phyloP scores from a whole-genome alignment of 2,113 vertebrate species.

The Muntiacus reevesi region DNA sequence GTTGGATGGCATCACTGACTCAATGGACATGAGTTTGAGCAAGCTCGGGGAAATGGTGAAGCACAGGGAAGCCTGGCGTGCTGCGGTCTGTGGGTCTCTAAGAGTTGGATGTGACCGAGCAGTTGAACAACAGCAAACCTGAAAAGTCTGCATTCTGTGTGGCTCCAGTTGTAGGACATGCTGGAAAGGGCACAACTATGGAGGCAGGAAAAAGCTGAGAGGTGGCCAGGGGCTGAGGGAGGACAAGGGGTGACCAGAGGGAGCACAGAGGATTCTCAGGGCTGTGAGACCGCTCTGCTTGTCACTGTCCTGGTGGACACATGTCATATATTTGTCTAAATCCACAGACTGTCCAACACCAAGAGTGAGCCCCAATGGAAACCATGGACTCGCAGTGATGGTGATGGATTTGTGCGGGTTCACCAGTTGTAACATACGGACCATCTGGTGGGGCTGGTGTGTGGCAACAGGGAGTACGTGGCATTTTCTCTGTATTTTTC shows the following conservation, averaged over 20 bases:
- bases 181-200: neutral
- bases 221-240: neutral
- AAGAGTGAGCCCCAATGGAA: neutral
- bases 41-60: neutral
- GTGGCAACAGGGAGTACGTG: neutral
- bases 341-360: no score
- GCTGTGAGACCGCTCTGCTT: fast-evolving
- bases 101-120: neutral
- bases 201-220: neutral
- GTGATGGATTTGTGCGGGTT: fast-evolving
- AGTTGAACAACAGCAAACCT: neutral
- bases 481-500: neutral
- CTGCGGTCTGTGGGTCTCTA: neutral
- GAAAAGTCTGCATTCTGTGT: fast-evolving
- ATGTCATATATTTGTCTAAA: fast-evolving
- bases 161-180: neutral
- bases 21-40: neutral
- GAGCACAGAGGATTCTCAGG: neutral
- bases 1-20: neutral
- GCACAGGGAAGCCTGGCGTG: neutral
- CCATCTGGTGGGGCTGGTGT: neutral
- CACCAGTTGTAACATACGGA: fast-evolving
- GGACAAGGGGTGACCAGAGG: neutral
- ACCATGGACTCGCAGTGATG: fast-evolving
- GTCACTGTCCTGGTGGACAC: neutral